Evolutionary conservation across 2,888 invertebrate species (phyloP).

Genomic region (Tineola bisselliella): DNA sequence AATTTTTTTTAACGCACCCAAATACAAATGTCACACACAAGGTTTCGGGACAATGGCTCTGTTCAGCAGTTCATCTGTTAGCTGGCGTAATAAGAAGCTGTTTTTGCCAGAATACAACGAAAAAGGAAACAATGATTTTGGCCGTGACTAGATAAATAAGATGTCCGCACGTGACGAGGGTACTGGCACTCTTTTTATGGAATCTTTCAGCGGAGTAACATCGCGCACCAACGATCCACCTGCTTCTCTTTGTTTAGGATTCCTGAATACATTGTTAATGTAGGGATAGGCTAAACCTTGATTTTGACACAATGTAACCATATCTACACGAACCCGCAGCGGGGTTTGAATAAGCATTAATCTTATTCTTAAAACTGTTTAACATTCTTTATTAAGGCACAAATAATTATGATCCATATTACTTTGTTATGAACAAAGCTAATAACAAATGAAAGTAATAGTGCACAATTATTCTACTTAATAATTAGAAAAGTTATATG

Average conservation of each 20-base stretch:
- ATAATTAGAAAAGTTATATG: slow-evolving; percentile 21
- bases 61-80: slow-evolving; percentile 53
- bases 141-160: slow-evolving; percentile 64
- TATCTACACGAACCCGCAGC: background rate
- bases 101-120: slow-evolving; percentile 30
- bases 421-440: too few relatives aligned
- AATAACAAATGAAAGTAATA: too few relatives aligned
- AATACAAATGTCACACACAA: slow-evolving; percentile 49
- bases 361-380: background rate
- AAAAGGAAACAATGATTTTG: slow-evolving; percentile 63
- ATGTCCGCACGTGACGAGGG: slow-evolving; percentile 61
- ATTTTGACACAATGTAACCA: background rate
- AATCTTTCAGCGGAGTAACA: slow-evolving; percentile 46
- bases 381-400: too few relatives aligned
- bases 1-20: slow-evolving; percentile 14
- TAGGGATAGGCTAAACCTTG: slow-evolving; percentile 21
- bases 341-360: background rate
- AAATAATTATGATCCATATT: too few relatives aligned
- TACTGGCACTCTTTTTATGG: slow-evolving; percentile 59
- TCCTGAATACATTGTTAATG: slow-evolving; percentile 44
- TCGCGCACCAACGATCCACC: slow-evolving; percentile 34
- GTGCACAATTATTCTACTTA: background rate
- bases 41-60: slow-evolving; percentile 40
- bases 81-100: slow-evolving; percentile 49
- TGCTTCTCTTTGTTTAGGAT: slow-evolving; percentile 50